Evolutionary conservation across 2,797 vertebrate genomes (phyloP), one percentile per base, ranked within the genome.

Genomic region (Uromys caudimaculatus): DNA sequence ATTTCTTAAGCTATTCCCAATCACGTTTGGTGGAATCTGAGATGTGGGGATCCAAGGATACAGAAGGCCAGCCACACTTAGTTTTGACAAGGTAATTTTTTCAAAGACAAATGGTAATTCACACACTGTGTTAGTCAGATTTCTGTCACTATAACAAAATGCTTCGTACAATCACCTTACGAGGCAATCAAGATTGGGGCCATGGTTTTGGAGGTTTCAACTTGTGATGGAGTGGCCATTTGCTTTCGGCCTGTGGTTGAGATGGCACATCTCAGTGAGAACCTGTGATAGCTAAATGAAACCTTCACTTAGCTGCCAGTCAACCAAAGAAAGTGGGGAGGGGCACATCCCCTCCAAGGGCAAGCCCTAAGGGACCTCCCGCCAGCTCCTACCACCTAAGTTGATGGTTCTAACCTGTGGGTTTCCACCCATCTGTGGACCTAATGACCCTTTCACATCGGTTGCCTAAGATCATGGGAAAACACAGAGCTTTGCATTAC

Each of bases 401-500:
- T 73, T n/a, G 19, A 67, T 17, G 64, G 6, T 67, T 17, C 64
- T 67, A 67, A n/a, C 64, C 64, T 35, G 64, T 67, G 64, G 14
- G 0, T n/a, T 32, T 0, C 1, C 1, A 32, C 1, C 32, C 64
- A 2, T 67, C 32, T 67, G 2, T 16, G 32, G 6, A 67, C 35
- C 32, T 67, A 71, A 21, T 38, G n/a, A 41, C 11, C 38, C 23
- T 44, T 75, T 44, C 71, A 75, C 23, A 44, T 24, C 21, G 4
- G 38, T 75, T n/a, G 32, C 32, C 64, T 17, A 67, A 38, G 19
- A 71, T 71, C 67, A 9, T 69, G 67, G 35, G 16, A 69, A n/a
- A 71, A 21, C n/a, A 4, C 69, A 76, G 24, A 17, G 16, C 16
- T 76, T 32, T 47, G 27, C 44, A 32, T 76, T 76, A 32, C 1